Base-by-base conservation (phyloP, 2,113 vertebrate genomes). In the Cynopterus brachyotis region DNA sequence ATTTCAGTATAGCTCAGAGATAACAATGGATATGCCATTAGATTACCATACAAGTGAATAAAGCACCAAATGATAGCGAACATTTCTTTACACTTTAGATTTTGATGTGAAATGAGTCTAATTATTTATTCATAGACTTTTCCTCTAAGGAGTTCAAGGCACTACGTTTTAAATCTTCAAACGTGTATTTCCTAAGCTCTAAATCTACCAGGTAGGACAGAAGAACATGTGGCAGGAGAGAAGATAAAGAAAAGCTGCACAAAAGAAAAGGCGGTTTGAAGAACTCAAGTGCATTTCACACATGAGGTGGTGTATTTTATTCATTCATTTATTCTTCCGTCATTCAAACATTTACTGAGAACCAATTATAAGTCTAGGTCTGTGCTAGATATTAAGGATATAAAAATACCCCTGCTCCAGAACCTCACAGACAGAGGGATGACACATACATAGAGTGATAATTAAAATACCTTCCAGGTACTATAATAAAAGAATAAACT, bases 41-140 rank as follows among this genome's bases (percentile, higher is more conserved):
- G 96, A 97, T 97, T 98, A 96, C 83, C 96, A 92, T 97, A 96
- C 97, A 97, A 83, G 96, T 92, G 97, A 97, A 96, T 93, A 97
- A 96, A 96, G 96, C 86, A 50, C 96, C 92, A 93, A 98, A 83
- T 96, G 94, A 97, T 96, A 97, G 73, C 2, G 89, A 96, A 96
- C 94, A 67, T 96, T 98, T 98, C 96, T 95, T 96, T 84, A 97
- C 79, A 93, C 97, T 96, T 92, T 96, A 94, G 94, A 98, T 97
- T 97, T 96, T 97, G 95, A 98, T 97, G 87, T 96, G 96, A 98
- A 97, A 97, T 96, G 96, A 97, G 96, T 97, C 97, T 97, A 98
- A 98, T 98, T 98, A 98, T 98, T 98, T 98, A 97, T 98, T 97
- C 97, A 97, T 94, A 98, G 96, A 95, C 96, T 95, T 97, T 97